Evolutionary conservation across 1,140 invertebrate genomes (phyloP), one percentile per base, ranked within the genome.

Genomic region (Nasonia giraulti): DNA sequence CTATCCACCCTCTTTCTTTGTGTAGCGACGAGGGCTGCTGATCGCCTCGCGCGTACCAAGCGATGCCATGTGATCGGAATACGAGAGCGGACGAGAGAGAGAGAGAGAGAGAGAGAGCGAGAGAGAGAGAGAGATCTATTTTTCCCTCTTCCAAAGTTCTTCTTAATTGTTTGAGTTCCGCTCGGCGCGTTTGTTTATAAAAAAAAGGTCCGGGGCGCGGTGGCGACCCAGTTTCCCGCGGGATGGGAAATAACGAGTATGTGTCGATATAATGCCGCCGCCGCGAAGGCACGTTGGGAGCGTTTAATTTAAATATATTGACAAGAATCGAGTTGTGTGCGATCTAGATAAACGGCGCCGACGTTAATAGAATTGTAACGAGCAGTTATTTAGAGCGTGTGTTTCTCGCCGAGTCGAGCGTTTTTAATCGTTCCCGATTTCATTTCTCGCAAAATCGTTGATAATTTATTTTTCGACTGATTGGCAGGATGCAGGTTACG

Each of bases 21-120:
- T 55, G 50, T 55, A n/a, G 1, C 4, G 55, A 71, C 68, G 23
- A n/a, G 66, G 23, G 20, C 23, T n/a, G 20, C 66, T n/a, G 20
- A 31, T 71, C 68, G 68, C 23, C 8, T 71, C 2, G 50, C 55
- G 2, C 55, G 55, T 20, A 20, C 14, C 55, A 62, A 20, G 5
- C 55, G 55, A 62, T 50, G 23, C 44, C 75, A 23, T 50, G 23
- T 50, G 75, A 76, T 76, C 74, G 74, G 40, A 50, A 76, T 76
- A 47, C 37, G 40, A 47, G 74, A 27, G 27, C 27, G 27, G 27
- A 27, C 27, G 27, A 27, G 27, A 27, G 27, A 27, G 27, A 27
- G 27, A 27, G 27, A 27, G 27, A 27, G 27, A 27, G 27, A 27
- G 27, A 27, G 27, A 27, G 27, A 76, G 40, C 5, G 55, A 27